A percentile compares a stretch with the other conserved stretches of the same genome.
These are phyloP conservation scores for Chaetophractus vellerosus DNA, from an alignment of 2,797 vertebrate genomes.

Conservation along the genomic window DNA sequence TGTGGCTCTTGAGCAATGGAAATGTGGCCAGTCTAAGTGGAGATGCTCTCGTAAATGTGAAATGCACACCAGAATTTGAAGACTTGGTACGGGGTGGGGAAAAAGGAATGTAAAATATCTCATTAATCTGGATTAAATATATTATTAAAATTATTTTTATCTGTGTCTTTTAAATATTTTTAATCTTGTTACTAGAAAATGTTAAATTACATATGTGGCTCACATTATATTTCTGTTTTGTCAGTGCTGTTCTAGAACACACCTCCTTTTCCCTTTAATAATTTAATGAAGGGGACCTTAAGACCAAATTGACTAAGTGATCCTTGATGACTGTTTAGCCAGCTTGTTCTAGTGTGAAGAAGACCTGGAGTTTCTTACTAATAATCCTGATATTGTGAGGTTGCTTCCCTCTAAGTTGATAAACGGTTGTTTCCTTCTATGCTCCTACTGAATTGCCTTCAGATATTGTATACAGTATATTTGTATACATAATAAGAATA, in stretches of 20 bases:
- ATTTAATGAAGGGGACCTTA: conserved; percentile 22
- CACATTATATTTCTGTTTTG: conserved; percentile 22
- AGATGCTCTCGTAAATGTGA: not conserved
- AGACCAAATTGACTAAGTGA: not conserved
- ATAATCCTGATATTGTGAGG: conserved; percentile 8
- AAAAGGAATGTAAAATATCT: not conserved
- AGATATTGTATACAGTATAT: conserved; percentile 53
- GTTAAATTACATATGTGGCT: not conserved
- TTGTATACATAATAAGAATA: conserved; percentile 72
- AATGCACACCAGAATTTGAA: conserved; percentile 19
- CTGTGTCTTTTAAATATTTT: not conserved
- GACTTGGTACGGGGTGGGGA: not conserved
- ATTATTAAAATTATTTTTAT: conserved; percentile 5
- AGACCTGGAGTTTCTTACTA: conserved; percentile 33
- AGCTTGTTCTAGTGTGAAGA: conserved; percentile 4
- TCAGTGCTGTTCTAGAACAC: not conserved
- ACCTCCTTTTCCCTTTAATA: conserved; percentile 12
- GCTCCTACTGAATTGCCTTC: conserved; percentile 35
- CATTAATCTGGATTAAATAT: not conserved
- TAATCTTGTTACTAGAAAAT: not conserved
- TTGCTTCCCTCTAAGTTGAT: conserved; percentile 45
- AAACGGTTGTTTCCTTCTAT: conserved; percentile 40
- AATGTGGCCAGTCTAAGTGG: not conserved
- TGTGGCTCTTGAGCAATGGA: not conserved
- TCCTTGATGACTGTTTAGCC: not conserved